These are phyloP conservation scores for Hoplodrina ambigua DNA, from an alignment of 2,888 invertebrate species.

Conservation along the genomic window DNA sequence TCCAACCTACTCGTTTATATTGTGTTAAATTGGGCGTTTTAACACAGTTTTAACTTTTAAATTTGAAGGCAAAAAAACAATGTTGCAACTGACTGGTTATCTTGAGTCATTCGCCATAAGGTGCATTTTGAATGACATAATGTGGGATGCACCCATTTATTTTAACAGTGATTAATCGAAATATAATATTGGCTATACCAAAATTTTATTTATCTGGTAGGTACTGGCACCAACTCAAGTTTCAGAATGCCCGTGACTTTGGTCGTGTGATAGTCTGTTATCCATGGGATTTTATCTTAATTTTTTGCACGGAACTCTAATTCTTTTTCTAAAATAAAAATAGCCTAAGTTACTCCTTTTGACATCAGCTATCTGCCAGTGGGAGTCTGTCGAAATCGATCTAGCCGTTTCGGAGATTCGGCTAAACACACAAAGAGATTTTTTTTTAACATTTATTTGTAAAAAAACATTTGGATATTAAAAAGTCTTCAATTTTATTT, in stretches of 20 bases:
- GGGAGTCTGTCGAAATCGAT: too few relatives aligned
- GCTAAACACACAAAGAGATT: too few relatives aligned
- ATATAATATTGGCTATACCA: conserved; percentile 10
- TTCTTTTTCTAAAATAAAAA: too few relatives aligned
- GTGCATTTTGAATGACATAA: conserved; percentile 1
- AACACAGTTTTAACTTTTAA: conserved; percentile 44
- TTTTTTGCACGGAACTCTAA: too few relatives aligned
- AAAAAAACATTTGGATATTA: too few relatives aligned
- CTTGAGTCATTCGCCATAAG: conserved; percentile 44
- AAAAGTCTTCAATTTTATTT: too few relatives aligned
- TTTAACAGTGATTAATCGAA: conserved; percentile 16
- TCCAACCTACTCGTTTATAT: conserved; percentile 22
- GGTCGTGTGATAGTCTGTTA: too few relatives aligned
- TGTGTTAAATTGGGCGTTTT: conserved; percentile 22
- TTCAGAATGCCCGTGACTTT: neutral
- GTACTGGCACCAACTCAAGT: neutral
- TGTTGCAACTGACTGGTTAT: conserved; percentile 46
- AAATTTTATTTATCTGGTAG: neutral
- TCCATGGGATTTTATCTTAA: too few relatives aligned
- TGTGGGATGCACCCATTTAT: conserved; percentile 18
- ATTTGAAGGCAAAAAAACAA: conserved; percentile 41
- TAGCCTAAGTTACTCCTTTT: too few relatives aligned
- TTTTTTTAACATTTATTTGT: too few relatives aligned
- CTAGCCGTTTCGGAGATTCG: too few relatives aligned
- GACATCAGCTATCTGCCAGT: too few relatives aligned